Evolutionary conservation across 2,113 vertebrate species (phyloP).

Genomic region (Phalacrocorax brasilianus): DNA sequence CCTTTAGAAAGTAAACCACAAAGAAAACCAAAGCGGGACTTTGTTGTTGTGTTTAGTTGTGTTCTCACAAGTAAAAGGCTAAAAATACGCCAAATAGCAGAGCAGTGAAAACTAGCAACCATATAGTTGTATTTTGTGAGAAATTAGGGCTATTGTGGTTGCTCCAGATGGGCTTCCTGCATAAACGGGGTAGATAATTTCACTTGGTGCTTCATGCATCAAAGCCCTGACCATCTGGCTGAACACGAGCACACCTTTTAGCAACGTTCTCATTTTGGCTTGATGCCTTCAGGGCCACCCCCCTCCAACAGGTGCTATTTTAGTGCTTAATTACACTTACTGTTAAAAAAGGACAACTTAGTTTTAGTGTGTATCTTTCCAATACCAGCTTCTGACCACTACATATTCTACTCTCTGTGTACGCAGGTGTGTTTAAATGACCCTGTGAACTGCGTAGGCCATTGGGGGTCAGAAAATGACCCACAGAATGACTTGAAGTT

Average conservation of each 20-base stretch:
- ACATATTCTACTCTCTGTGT: not conserved
- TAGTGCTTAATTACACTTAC: not conserved
- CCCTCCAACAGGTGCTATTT: not conserved
- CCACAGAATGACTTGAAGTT: not conserved
- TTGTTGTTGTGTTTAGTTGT: not conserved
- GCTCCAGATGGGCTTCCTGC: conserved; percentile 17
- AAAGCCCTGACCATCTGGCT: conserved; percentile 46
- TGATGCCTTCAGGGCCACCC: not conserved
- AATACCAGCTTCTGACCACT: not conserved
- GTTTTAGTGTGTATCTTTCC: not conserved
- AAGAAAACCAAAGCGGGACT: not conserved
- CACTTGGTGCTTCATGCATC: conserved; percentile 20
- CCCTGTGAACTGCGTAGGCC: not conserved
- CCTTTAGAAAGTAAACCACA: not conserved
- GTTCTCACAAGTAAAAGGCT: not conserved
- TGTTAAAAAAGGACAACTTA: conserved; percentile 1
- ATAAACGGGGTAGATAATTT: conserved; percentile 23
- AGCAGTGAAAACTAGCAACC: not conserved
- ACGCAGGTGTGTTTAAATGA: not conserved
- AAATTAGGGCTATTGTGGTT: not conserved
- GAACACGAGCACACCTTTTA: conserved; percentile 23
- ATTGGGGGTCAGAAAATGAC: not conserved
- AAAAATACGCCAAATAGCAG: not conserved
- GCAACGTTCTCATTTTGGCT: conserved; percentile 3
- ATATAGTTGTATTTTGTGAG: not conserved